Evolutionary conservation across 2,888 invertebrate genomes (phyloP), one percentile per base, ranked within the genome.

Genomic region (Drosophila prostipennis): DNA sequence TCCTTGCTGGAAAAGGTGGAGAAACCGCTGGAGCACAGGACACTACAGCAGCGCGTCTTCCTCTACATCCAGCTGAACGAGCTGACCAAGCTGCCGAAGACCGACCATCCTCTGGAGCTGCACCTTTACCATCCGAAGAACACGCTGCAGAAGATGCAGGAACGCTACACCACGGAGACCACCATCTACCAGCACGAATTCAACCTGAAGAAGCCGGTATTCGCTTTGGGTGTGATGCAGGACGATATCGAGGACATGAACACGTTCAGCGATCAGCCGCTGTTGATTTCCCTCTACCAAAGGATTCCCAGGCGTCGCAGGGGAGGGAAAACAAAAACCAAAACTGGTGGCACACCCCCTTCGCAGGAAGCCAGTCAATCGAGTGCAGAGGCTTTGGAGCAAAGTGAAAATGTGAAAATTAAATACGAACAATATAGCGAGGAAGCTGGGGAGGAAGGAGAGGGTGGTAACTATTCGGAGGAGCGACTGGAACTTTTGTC

Each of bases 171-270:
- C 16, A 68, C 54, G 2, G 77, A 84, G 7, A 89, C 88, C 19
- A 70, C 83, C 0, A 84, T 90, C 19, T 76, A 84, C 19, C 45
- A 87, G 36, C 32, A 76, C 1, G 77, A 87, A 46, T 86, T 89
- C 45, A 11, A 64, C 1, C 19, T 58, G 32, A 53, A 76, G 5
- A 78, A 72, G 11, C 90, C 90, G 0, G 80, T 81, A 0, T 90
- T 90, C 53, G 80, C 89, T 1, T 36, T 90, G 51, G 83, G 80
- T 6, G 76, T 90, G 10, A 72, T 82, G 23, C 90, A 90, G 67
- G 90, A 90, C n/a, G 78, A 73, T 26, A 69, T 90, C 11, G 82
- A 89, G 1, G 84, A 90, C n/a, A 68, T 90, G 69, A 89, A 89
- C 51, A 60, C 36, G 0, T 79, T 89, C 29, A 81, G 88, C 51